These are phyloP conservation scores for Eupithecia inturbata DNA, from an alignment of 2,888 invertebrate genomes.

Conservation along the genomic window DNA sequence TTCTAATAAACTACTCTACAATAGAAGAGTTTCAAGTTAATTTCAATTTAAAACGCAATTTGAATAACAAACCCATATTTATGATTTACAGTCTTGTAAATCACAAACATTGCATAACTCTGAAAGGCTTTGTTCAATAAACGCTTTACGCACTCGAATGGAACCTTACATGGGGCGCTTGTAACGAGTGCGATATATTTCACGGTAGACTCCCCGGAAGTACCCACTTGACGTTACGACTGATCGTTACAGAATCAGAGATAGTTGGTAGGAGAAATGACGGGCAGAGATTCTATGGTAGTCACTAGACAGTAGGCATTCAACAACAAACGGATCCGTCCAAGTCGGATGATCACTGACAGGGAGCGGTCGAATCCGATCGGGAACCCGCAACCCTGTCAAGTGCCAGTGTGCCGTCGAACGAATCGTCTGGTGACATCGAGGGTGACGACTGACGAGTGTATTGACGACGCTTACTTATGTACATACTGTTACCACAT, in stretches of 20 bases:
- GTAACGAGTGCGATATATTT: slow-evolving; percentile 22
- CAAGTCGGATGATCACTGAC: no score
- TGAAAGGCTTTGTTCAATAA: slow-evolving; percentile 5
- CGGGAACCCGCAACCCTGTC: no score
- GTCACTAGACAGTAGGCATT: no score
- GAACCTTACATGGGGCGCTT: slow-evolving; percentile 21
- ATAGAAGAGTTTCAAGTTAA: not conserved
- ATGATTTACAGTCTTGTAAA: no score
- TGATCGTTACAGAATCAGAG: not conserved
- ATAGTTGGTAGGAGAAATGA: not conserved
- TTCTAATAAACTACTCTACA: not conserved
- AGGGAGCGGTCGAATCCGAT: no score
- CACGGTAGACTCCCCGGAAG: slow-evolving; percentile 24
- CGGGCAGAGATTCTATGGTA: not conserved
- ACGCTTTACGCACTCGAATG: slow-evolving; percentile 14
- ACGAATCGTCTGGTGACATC: no score
- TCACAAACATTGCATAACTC: not conserved
- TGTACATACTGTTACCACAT: no score
- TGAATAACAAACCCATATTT: not conserved
- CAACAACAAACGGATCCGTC: no score
- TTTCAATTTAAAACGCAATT: not conserved
- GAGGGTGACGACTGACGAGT: no score
- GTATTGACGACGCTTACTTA: no score
- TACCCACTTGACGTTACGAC: slow-evolving; percentile 17
- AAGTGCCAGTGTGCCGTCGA: no score